Base-by-base conservation (phyloP, 2,113 vertebrate species). In the Paramormyrops kingsleyae region DNA sequence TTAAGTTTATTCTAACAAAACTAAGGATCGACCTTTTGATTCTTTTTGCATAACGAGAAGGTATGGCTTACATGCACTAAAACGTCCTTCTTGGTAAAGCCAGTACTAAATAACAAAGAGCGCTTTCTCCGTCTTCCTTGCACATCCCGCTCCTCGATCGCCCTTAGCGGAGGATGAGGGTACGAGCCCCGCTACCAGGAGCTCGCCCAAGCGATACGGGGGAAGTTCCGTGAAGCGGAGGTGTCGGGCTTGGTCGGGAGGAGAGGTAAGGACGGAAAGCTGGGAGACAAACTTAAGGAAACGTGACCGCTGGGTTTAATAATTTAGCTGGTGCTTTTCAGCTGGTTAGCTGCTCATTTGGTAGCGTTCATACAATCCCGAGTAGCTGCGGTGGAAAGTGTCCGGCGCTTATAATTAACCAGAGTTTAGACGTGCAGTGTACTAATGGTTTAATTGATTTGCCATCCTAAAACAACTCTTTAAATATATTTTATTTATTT, bases 121-220 rank as follows among this genome's bases (percentile, higher is more conserved):
- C 39, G 7, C 0, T 84, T 12, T 83, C n/a, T 52, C 31, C 1
- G 50, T 56, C 50, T 39, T 8, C 24, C 9, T 49, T 5, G 1
- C 3, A 1, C 19, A 35, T 21, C 6, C 4, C 8, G 5, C 12
- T 50, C 49, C 0, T 50, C 46, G 46, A 46, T 5, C 7, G 10
- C n/a, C 59, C 89, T 3, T 1, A 99, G 98, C 47, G 97, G 98
- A 13, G 96, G 94, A 89, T 99, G 98, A 92, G 98, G 98, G n/a
- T 99, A 98, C 92, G 97, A 94, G 89, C 93, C 97, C 94, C 97
- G 97, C 70, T 99, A 97, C 95, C 95, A 93, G 95, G 97, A 99
- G 90, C 96, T 99, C 92, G 96, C 95, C 10, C 92, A 5, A 0
- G 94, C 93, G 0, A 96, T 99, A 44, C 93, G 91, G 91, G 96